Evolutionary conservation across 2,888 invertebrate species (phyloP).

Genomic region (Dryobota labecula): DNA sequence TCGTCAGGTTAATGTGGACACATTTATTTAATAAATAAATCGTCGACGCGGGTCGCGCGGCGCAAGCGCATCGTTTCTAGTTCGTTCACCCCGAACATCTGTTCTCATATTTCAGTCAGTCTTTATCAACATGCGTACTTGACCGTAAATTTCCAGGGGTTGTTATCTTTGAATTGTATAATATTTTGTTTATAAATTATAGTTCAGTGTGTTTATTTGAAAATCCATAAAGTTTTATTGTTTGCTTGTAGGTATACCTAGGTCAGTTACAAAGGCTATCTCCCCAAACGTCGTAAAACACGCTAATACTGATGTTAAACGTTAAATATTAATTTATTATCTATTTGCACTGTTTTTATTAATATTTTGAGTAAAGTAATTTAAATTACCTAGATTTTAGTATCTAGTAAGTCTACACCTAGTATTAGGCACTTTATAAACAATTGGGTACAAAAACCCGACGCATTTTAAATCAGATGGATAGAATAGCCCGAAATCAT

Average conservation of each 20-base stretch:
- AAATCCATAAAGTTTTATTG: conserved; percentile 61
- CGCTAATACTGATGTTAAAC: conserved; percentile 55
- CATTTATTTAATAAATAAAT: conserved; percentile 77
- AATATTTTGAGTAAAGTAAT: conserved; percentile 29
- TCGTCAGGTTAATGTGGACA: conserved; percentile 74
- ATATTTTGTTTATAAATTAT: conserved; percentile 57
- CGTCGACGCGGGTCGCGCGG: conserved; percentile 71
- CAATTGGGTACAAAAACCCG: conserved; percentile 3
- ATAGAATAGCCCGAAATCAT: not conserved
- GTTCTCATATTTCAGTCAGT: conserved; percentile 86
- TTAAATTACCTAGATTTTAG: conserved; percentile 23
- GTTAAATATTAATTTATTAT: conserved; percentile 54
- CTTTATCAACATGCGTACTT: conserved; percentile 80
- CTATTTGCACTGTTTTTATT: conserved; percentile 39
- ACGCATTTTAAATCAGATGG: not conserved
- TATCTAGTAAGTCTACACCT: not conserved
- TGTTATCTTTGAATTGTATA: conserved; percentile 64
- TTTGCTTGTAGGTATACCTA: conserved; percentile 55
- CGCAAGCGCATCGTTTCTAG: conserved; percentile 75
- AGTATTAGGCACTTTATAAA: not conserved
- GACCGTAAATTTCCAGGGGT: conserved; percentile 69
- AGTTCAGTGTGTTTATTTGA: conserved; percentile 55
- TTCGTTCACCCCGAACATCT: conserved; percentile 88
- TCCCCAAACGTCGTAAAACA: conserved; percentile 52
- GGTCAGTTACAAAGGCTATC: conserved; percentile 66